phyloP scores from a whole-genome alignment of 2,888 invertebrate species.

The Oxycera nigricornis region DNA sequence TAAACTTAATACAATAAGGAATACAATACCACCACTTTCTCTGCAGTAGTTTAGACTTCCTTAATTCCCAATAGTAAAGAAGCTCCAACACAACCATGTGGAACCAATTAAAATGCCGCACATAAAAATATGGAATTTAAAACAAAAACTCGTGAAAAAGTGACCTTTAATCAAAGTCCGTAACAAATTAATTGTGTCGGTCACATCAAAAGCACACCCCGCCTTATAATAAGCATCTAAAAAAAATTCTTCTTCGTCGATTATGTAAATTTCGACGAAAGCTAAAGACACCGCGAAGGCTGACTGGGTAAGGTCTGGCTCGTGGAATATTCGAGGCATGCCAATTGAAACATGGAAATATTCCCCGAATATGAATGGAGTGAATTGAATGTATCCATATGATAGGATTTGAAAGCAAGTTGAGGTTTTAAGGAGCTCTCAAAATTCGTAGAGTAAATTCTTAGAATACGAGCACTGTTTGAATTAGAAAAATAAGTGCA shows the following conservation, averaged over 20 bases:
- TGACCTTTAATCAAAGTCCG: constrained; percentile 38
- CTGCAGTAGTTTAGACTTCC: neutral
- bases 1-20: no score
- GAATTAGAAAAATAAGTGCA: no score
- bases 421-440: no score
- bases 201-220: constrained; percentile 6
- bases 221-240: neutral
- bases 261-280: constrained; percentile 15
- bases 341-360: no score
- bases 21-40: no score
- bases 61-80: neutral
- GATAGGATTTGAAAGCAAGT: no score
- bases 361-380: no score
- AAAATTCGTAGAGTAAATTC: no score
- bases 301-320: no score
- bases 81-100: neutral
- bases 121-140: constrained; percentile 3
- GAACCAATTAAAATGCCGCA: constrained; percentile 14
- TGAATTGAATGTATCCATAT: no score
- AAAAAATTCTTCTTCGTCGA: constrained; percentile 23
- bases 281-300: neutral
- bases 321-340: no score
- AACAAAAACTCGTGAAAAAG: neutral
- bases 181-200: constrained; percentile 33
- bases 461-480: no score